Evolutionary conservation across 1,140 invertebrate genomes (phyloP).

Genomic region (Aleiodes sp.): DNA sequence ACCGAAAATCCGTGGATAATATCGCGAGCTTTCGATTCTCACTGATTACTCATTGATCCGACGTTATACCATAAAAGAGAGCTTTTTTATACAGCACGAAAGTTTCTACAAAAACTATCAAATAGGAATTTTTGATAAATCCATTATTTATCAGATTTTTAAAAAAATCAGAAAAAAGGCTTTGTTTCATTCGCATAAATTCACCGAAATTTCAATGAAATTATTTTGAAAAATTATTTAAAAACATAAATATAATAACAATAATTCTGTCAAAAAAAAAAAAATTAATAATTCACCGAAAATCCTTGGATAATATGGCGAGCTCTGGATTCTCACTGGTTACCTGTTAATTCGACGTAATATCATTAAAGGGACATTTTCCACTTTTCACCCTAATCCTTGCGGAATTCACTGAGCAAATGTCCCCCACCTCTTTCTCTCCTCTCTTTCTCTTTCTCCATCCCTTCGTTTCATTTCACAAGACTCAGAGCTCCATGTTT

Average conservation of each 20-base stretch:
- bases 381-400: constrained; percentile 66
- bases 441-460: constrained; percentile 23
- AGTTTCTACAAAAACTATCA: too few relatives aligned
- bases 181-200: too few relatives aligned
- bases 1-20: constrained; percentile 35
- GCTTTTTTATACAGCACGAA: too few relatives aligned
- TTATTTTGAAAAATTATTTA: too few relatives aligned
- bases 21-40: constrained; percentile 31
- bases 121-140: too few relatives aligned
- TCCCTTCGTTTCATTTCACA: constrained; percentile 36
- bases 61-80: constrained; percentile 63
- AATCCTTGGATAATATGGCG: constrained; percentile 37
- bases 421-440: constrained; percentile 14
- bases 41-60: constrained; percentile 50
- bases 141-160: too few relatives aligned
- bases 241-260: too few relatives aligned
- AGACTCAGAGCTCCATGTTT: constrained; percentile 21
- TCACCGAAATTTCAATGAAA: too few relatives aligned
- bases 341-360: constrained; percentile 55
- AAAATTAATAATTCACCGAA: too few relatives aligned
- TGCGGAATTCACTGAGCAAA: constrained; percentile 64
- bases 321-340: constrained; percentile 24
- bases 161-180: too few relatives aligned
- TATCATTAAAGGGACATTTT: constrained; percentile 66
- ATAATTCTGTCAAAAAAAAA: too few relatives aligned